Conservation (phyloP, 1,140 invertebrate genomes). For the Heliconius nattereri region DNA sequence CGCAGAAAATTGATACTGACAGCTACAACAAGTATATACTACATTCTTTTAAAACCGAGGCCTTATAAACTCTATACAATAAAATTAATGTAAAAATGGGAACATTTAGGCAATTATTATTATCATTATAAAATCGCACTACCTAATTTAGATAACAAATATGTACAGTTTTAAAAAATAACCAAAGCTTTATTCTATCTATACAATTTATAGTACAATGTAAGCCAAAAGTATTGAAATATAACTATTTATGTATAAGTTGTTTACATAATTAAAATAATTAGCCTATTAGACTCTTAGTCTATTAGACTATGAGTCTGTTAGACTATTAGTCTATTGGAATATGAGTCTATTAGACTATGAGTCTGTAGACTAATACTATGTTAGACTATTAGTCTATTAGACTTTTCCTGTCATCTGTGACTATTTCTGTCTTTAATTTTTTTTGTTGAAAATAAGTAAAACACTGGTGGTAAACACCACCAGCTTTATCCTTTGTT, state of each 20-base stretch:
- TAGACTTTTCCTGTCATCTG: too few relatives aligned
- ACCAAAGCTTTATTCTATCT: conserved; percentile 53
- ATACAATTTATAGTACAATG: conserved; percentile 42
- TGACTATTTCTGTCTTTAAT: too few relatives aligned
- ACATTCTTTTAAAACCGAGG: conserved; percentile 42
- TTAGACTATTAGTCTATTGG: too few relatives aligned
- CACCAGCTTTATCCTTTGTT: too few relatives aligned
- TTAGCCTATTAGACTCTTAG: background rate
- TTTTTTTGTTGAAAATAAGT: too few relatives aligned
- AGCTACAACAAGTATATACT: conserved; percentile 62
- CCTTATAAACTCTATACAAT: conserved; percentile 72
- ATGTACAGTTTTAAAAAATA: conserved; percentile 67
- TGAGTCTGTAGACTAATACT: too few relatives aligned
- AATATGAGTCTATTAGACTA: too few relatives aligned
- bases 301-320: too few relatives aligned
- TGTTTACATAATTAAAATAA: background rate
- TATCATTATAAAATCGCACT: conserved; percentile 62
- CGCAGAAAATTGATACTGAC: conserved; percentile 57
- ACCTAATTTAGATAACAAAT: conserved; percentile 55
- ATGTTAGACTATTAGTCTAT: too few relatives aligned
- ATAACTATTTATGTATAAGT: conserved; percentile 15
- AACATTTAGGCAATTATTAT: conserved; percentile 58
- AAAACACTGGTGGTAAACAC: too few relatives aligned
- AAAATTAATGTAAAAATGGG: conserved; percentile 68
- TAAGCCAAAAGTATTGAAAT: conserved; percentile 19